These are phyloP conservation scores for Galemys pyrenaicus DNA, from an alignment of 2,113 vertebrate genomes.

Conservation along the genomic window DNA sequence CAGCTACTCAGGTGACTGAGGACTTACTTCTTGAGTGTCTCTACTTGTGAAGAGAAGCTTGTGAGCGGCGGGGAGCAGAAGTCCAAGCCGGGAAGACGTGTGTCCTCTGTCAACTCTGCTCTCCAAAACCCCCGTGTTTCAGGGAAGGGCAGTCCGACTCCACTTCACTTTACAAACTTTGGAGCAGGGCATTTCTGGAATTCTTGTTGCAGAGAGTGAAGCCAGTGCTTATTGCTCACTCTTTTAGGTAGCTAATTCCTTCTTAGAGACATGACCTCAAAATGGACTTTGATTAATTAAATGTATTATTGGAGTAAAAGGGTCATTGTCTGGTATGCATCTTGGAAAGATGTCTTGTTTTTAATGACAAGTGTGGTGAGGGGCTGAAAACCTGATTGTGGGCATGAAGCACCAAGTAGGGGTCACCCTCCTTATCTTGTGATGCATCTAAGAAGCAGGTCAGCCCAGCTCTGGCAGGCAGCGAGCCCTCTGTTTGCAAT, in stretches of 20 bases:
- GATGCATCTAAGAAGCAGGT: background rate
- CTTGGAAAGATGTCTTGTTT: background rate
- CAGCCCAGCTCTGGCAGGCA: background rate
- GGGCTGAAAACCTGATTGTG: background rate
- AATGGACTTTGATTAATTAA: background rate
- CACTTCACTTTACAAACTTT: background rate
- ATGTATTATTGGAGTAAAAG: background rate
- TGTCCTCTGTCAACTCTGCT: background rate
- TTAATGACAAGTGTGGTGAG: background rate
- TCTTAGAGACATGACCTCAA: background rate
- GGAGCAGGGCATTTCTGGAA: background rate
- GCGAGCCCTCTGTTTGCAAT: slow-evolving; percentile 45
- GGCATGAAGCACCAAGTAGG: rapidly evolving
- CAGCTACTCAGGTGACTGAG: background rate
- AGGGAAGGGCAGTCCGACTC: background rate
- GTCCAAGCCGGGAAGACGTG: background rate
- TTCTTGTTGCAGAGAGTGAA: background rate
- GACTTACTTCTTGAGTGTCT: background rate
- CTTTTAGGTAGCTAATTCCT: background rate
- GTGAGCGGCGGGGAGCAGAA: background rate
- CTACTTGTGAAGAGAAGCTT: background rate
- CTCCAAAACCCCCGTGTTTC: background rate
- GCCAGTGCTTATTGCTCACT: background rate
- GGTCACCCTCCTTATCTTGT: background rate
- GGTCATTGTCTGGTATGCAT: rapidly evolving